Conservation (phyloP, 2,113 vertebrate species). For the Corythaixoides concolor region DNA sequence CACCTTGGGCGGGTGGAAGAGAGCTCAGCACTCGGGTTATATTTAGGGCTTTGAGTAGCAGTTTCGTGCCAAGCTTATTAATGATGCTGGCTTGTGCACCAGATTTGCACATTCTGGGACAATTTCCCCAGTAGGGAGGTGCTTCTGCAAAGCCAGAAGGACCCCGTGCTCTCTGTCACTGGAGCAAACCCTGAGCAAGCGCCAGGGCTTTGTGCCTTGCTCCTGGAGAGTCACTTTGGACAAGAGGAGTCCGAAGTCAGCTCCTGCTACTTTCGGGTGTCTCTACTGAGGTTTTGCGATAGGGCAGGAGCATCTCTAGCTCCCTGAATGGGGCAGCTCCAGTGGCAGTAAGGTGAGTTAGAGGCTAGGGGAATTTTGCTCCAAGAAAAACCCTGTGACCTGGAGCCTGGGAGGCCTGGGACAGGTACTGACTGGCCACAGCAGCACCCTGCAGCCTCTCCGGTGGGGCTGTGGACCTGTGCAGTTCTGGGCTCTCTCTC, state of each 20-base stretch:
- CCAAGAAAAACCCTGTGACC: not conserved
- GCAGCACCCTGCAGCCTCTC: not conserved
- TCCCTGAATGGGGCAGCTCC: not conserved
- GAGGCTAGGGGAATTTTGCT: not conserved
- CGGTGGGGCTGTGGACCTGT: rapidly evolving
- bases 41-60: conserved; percentile 65
- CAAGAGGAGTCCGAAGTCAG: not conserved
- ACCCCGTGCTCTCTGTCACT: not conserved
- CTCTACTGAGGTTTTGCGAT: not conserved
- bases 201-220: not conserved
- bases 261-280: not conserved
- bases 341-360: not conserved
- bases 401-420: not conserved
- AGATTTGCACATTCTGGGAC: conserved; percentile 39
- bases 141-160: not conserved
- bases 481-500: not conserved
- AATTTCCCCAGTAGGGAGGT: not conserved
- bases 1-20: conserved; percentile 3
- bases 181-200: not conserved
- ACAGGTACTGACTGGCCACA: not conserved
- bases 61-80: conserved; percentile 50
- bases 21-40: conserved; percentile 56
- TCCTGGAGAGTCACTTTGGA: rapidly evolving
- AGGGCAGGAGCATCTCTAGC: not conserved
- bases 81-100: conserved; percentile 39